A percentile compares a stretch with the other conserved stretches of the same genome.
Conservation (phyloP, 2,113 vertebrate species). For the Natator depressus region DNA sequence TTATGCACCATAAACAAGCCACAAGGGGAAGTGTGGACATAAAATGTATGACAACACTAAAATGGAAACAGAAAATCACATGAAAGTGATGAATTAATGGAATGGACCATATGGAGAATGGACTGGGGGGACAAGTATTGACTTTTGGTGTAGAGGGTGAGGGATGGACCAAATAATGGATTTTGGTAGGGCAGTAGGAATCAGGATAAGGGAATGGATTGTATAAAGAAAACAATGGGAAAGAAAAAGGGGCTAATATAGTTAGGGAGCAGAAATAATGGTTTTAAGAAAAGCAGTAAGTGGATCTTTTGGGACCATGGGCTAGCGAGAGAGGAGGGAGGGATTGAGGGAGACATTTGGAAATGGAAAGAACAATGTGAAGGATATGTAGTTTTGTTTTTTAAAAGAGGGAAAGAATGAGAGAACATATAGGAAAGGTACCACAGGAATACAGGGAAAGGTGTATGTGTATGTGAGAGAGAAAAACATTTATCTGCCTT, state of each 20-base stretch:
- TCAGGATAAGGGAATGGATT: background rate
- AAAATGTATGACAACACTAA: background rate
- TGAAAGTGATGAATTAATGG: background rate
- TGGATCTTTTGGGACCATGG: background rate
- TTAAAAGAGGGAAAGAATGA: background rate
- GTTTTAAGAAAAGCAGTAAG: background rate
- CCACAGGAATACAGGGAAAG: background rate
- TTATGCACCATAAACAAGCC: background rate
- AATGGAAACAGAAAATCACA: background rate
- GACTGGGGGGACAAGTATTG: background rate
- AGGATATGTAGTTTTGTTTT: background rate
- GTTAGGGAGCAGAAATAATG: background rate
- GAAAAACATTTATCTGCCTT: background rate
- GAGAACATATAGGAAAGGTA: background rate
- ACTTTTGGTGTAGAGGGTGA: background rate
- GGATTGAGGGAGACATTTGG: background rate
- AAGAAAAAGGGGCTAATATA: background rate
- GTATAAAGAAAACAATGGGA: background rate
- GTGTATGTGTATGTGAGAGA: no score
- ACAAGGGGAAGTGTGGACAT: background rate
- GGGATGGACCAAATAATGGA: background rate
- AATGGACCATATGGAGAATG: background rate
- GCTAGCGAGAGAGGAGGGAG: background rate
- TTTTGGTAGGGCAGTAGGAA: background rate
- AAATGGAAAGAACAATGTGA: background rate